Base-by-base conservation (phyloP, 2,113 vertebrate genomes). In the Onychostoma macrolepis region DNA sequence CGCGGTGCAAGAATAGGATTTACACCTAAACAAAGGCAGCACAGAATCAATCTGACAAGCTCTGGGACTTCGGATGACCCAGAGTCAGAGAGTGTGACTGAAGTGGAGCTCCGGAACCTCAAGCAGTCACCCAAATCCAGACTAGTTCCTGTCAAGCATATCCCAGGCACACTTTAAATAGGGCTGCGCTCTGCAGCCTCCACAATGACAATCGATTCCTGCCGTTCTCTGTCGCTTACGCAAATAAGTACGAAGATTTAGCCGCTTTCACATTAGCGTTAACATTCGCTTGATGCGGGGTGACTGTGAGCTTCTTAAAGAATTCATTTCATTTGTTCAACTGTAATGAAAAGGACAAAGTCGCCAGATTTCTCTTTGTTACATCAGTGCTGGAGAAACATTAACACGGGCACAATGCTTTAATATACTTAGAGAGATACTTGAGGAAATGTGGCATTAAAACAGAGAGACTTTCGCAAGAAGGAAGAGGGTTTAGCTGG, bases 51-150 rank as follows among this genome's bases (percentile, higher is more conserved):
- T 81, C 82, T 87, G 82, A 85, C 67, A 89, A 76, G 65, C 76
- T 74, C 45, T n/a, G 88, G 77, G 76, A 69, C 63, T 87, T 48
- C 13, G 19, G 81, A 78, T 87, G 87, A 88, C 88, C 85, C 45
- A 26, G n/a, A 80, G 80, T 89, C 85, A 84, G 50, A 45, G 36
- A 87, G 77, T 80, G 56, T 77, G 71, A 85, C 87, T 82, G 53
- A 17, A 65, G 79, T 56, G 76, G 45, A 15, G 67, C 67, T 80
- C 85, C 61, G 38, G 26, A 82, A 84, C 83, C 83, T 84, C 69
- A 74, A 84, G 83, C 83, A 74, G 41, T 84, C 69, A 84, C 83
- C 83, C 83, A 80, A 50, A 87, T 82, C 82, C 58, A 61, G 36
- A 50, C 87, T 80, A 84, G 65, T 58, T 65, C 67, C 63, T 84